Conservation (phyloP, 1,140 invertebrate species). For the Brachionus angularis region DNA sequence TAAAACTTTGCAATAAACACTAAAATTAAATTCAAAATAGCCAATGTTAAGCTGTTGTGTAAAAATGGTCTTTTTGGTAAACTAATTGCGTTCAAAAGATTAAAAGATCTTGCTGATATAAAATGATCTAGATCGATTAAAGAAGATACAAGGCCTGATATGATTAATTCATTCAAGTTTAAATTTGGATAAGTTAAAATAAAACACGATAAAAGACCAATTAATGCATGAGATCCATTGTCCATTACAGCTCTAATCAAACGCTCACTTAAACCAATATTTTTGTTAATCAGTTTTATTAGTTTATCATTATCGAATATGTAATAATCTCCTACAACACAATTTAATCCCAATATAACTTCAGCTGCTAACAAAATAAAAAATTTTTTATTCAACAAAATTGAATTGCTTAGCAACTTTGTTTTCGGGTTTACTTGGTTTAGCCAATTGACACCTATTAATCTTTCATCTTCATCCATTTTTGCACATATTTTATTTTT, state of each 20-base stretch:
- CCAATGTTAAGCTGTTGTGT: conserved; percentile 49
- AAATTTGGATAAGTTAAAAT: conserved; percentile 46
- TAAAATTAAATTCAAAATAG: conserved; percentile 41
- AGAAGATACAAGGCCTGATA: conserved; percentile 48
- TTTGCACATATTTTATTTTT: no score
- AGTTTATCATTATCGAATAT: conserved; percentile 27
- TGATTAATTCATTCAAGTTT: conserved; percentile 10
- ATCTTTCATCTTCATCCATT: no score
- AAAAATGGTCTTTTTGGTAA: conserved; percentile 49
- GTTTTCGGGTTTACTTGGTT: no score
- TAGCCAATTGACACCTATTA: no score
- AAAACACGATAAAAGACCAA: conserved; percentile 48
- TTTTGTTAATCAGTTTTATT: not conserved
- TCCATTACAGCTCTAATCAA: conserved; percentile 45
- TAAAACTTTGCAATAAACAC: conserved; percentile 21
- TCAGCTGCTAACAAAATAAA: conserved; percentile 3
- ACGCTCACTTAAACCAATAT: not conserved
- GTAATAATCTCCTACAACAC: conserved; percentile 15
- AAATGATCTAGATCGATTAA: conserved; percentile 54
- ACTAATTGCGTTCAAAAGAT: conserved; percentile 48
- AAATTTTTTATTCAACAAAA: conserved; percentile 1
- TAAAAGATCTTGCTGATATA: conserved; percentile 49
- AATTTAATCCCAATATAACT: conserved; percentile 12
- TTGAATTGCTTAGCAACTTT: not conserved
- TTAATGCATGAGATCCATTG: conserved; percentile 47